Conservation (phyloP, 2,797 vertebrate genomes). For the Toxotes lorentzi region DNA sequence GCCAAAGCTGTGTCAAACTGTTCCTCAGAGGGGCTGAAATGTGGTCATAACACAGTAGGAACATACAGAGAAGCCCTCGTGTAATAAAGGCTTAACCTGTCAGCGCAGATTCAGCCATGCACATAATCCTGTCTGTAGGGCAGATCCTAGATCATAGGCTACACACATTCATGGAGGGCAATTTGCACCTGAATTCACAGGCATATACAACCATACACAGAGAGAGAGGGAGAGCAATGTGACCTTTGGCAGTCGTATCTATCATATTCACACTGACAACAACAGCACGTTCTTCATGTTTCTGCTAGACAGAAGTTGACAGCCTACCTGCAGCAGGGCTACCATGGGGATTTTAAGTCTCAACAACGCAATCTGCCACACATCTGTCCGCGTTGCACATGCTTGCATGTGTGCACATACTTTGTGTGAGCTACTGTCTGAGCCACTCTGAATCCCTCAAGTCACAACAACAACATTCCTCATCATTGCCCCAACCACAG, state of each 20-base stretch:
- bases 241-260: slow-evolving; percentile 27
- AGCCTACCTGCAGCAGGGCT: slow-evolving; percentile 47
- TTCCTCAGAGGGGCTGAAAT: slow-evolving; percentile 53
- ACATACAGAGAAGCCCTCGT: slow-evolving; percentile 52
- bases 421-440: slow-evolving; percentile 69
- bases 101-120: slow-evolving; percentile 60
- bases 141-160: slow-evolving; percentile 45
- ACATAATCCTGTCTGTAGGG: slow-evolving; percentile 72
- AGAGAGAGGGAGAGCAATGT: background rate
- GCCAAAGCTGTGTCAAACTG: slow-evolving; percentile 46
- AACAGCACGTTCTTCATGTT: slow-evolving; percentile 19
- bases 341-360: slow-evolving; percentile 32
- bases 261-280: slow-evolving; percentile 11
- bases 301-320: slow-evolving; percentile 15
- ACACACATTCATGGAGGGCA: slow-evolving; percentile 25
- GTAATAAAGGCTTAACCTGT: slow-evolving; percentile 78
- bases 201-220: background rate
- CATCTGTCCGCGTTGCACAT: slow-evolving; percentile 52
- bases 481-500: slow-evolving; percentile 71
- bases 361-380: slow-evolving; percentile 58
- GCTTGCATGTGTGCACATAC: slow-evolving; percentile 42
- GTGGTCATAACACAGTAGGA: slow-evolving; percentile 64
- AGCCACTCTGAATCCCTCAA: slow-evolving; percentile 68
- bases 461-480: slow-evolving; percentile 84
- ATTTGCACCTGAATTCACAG: slow-evolving; percentile 47